Conservation (phyloP, 2,797 vertebrate genomes). For the Furcifer pardalis region DNA sequence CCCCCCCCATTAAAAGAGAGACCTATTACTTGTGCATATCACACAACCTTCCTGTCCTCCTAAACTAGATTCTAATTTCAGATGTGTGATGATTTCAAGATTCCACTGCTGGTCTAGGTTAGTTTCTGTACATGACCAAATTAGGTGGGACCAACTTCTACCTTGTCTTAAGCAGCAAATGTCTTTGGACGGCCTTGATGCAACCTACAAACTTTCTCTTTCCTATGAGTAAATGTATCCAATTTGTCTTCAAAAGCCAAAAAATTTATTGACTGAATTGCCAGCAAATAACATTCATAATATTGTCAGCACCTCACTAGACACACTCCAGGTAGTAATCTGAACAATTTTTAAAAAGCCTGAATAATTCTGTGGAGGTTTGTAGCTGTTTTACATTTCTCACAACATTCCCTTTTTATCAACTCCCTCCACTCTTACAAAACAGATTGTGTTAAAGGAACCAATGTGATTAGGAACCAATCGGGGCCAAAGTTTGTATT, state of each 20-base stretch:
- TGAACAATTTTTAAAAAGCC: constrained; percentile 49
- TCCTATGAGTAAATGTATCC: background rate
- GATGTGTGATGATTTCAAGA: too few species aligned
- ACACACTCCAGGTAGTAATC: constrained; percentile 21
- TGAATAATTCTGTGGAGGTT: constrained; percentile 1
- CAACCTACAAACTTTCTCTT: background rate
- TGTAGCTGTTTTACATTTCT: constrained; percentile 53
- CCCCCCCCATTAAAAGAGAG: too few species aligned
- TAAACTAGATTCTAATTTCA: too few species aligned
- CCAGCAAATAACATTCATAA: constrained; percentile 57
- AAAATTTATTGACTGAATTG: constrained; percentile 48
- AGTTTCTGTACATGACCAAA: background rate
- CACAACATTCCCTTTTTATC: constrained; percentile 27
- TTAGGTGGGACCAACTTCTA: background rate
- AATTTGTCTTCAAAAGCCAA: background rate
- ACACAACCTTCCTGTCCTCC: too few species aligned
- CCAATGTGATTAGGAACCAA: constrained; percentile 52
- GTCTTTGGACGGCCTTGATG: background rate
- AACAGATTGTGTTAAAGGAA: constrained; percentile 1
- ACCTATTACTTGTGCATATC: too few species aligned
- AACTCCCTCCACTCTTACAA: constrained; percentile 22
- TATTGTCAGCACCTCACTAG: constrained; percentile 43
- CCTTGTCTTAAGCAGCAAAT: background rate
- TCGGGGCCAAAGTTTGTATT: constrained; percentile 35
- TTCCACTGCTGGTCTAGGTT: too few species aligned